Evolutionary conservation across 1,140 invertebrate genomes (phyloP), one percentile per base, ranked within the genome.

Genomic region (Papilio aristodemus): DNA sequence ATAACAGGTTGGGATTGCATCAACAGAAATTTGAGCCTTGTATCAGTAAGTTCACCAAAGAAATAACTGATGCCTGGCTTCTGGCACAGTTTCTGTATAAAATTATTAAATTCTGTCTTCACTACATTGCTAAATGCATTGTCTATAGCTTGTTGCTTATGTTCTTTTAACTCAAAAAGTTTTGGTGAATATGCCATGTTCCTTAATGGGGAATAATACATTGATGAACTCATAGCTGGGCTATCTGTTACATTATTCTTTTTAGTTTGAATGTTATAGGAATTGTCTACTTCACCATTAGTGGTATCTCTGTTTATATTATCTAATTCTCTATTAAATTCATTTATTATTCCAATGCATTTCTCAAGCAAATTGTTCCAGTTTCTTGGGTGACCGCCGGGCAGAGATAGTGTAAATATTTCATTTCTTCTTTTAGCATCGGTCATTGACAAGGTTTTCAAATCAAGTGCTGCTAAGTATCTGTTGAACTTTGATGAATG

Each of bases 311-410:
- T 85, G 76, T 92, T 91, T 11, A 94, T 91, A 57, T 86, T 89
- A 25, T 93, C 93, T 1, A 96, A 78, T 46, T 94, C 91, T 1
- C 92, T 90, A 0, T 92, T 93, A 78, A 95, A 96, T 58, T 92
- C 90, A 67, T 93, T 94, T 0, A 96, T 90, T 0, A 94, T 82
- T 37, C 78, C 81, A 3, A 95, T 76, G 80, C 93, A 94, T 74
- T 93, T 93, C 72, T 94, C 92, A 10, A 95, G 88, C 4, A 96
- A 80, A 67, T 92, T 92, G 75, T 95, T 96, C 96, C 96, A 97
- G 73, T 95, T 96, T 71, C 95, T 94, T 1, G 96, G 95, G 86
- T 96, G 95, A 59, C 95, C 95, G 25, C 95, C 95, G 58, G 96
- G 96, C 79, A 95, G 93, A 63, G 95, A 96, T 0, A 97, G 83